Evolutionary conservation across 2,113 vertebrate genomes (phyloP).

Genomic region (Stegostoma tigrinum): DNA sequence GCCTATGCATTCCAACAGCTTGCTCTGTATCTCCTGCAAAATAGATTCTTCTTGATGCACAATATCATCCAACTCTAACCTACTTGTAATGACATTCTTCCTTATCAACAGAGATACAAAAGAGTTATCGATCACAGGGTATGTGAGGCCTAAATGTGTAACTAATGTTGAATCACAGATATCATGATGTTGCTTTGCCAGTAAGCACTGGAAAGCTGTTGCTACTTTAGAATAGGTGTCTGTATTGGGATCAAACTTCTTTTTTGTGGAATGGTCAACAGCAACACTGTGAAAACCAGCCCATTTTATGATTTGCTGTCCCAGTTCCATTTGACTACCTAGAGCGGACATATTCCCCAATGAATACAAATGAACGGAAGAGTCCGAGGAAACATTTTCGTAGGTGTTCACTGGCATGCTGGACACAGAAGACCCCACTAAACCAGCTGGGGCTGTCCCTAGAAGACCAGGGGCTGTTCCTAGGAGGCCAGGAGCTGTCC

Average conservation of each 20-base stretch:
- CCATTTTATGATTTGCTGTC: constrained; percentile 25
- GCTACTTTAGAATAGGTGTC: constrained; percentile 11
- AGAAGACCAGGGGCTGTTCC: not conserved
- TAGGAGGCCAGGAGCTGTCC: not conserved
- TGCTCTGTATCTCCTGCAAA: constrained; percentile 22
- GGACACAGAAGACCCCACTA: not conserved
- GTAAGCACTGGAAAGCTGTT: not conserved
- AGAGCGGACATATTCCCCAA: constrained; percentile 8
- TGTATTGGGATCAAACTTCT: constrained; percentile 6
- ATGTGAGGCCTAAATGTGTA: not conserved
- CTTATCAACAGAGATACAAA: constrained; percentile 13
- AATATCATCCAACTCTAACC: constrained; percentile 24
- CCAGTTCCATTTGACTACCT: constrained; percentile 28
- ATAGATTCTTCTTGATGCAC: constrained; percentile 7
- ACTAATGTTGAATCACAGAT: not conserved
- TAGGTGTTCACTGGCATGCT: not conserved
- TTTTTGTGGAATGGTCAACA: not conserved
- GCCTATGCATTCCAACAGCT: constrained; percentile 16
- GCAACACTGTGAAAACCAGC: constrained; percentile 17
- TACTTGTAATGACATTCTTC: constrained; percentile 23
- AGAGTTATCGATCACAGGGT: constrained; percentile 31
- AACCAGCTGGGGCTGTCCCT: not conserved
- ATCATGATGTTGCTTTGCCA: constrained; percentile 28
- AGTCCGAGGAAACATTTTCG: constrained; percentile 1
- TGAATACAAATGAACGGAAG: not conserved